Evolutionary conservation across 2,113 vertebrate genomes (phyloP), one percentile per base, ranked within the genome.

Genomic region (Falco punctatus): DNA sequence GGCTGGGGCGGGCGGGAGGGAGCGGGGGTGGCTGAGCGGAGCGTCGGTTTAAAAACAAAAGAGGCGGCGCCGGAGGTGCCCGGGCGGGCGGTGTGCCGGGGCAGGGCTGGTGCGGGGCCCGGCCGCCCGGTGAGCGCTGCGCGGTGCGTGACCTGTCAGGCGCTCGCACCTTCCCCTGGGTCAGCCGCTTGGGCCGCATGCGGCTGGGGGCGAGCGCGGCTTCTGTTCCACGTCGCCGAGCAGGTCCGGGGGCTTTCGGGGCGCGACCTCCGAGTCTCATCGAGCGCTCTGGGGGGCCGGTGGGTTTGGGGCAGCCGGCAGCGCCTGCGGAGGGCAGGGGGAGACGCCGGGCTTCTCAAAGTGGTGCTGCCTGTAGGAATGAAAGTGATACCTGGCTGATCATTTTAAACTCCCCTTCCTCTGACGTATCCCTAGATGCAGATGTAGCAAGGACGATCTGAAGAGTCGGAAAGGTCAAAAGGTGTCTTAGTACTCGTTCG

Each of bases 281-380:
- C 0, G 62, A 26, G 86, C 28, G 54, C 35, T 52, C 40, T 17
- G 79, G 22, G 1, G 33, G 65, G 40, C 52, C 62, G 0, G 4
- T 3, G 94, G 11, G 17, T 10, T 38, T 9, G 70, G 57, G 32
- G 8, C 15, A 5, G 44, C 54, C 24, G 38, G 1, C 44, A 5
- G 48, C 79, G 72, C 33, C 35, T 17, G 27, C 33, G 13, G 8
- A 10, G 24, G 40, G 51, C 7, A 46, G 20, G 27, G 33, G 22
- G 2, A 1, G 33, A 9, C 32, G 38, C 7, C 5, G 2, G 42
- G 19, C 51, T 70, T 58, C 11, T 10, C 51, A 0, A 1, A 24
- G 30, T 5, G 16, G 1, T 48, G 65, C 46, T 48, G 32, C 13
- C 38, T 10, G 3, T 48, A 3, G 61, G 66, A 69, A 44, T 72